Percentiles rank a stretch among this genome's conserved stretches.
Evolutionary conservation across 37 sponge, comb jelly and placozoan species (phyloP).

Genomic region (Halisarca cf. caerulea): DNA sequence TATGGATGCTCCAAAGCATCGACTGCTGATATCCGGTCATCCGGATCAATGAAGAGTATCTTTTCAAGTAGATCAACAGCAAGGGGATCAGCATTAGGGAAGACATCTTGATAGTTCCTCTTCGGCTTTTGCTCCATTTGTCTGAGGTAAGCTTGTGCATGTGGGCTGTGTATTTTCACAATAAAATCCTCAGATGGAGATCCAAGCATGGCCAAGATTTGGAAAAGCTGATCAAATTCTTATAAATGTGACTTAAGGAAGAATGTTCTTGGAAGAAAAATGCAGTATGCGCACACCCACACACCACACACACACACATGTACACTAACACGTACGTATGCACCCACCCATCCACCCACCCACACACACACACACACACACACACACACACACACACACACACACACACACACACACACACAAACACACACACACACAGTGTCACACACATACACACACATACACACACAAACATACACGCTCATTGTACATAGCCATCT

Average conservation of each 20-base stretch:
- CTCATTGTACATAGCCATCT: too few species aligned
- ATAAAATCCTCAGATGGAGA: conserved; percentile 87
- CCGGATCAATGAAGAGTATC: conserved; percentile 79
- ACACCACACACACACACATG: too few species aligned
- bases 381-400: too few species aligned
- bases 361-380: too few species aligned
- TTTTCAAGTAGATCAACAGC: conserved; percentile 83
- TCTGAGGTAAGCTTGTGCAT: conserved; percentile 73
- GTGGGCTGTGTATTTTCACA: conserved; percentile 42
- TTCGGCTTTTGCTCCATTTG: conserved; percentile 55
- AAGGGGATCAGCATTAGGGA: conserved; percentile 69
- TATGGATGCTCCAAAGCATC: conserved; percentile 85
- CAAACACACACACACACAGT: too few species aligned
- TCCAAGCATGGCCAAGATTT: conserved; percentile 88
- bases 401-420: too few species aligned
- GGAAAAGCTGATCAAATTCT: conserved; percentile 91
- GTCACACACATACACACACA: too few species aligned
- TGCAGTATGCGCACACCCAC: too few species aligned
- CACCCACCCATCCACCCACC: too few species aligned
- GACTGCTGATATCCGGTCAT: conserved; percentile 59
- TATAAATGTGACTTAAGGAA: neutral
- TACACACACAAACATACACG: too few species aligned
- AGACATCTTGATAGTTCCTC: conserved; percentile 64
- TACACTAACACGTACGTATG: too few species aligned
- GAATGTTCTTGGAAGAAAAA: too few species aligned